phyloP scores from a whole-genome alignment of 2,113 vertebrate species.

The Pseudorasbora parva region DNA sequence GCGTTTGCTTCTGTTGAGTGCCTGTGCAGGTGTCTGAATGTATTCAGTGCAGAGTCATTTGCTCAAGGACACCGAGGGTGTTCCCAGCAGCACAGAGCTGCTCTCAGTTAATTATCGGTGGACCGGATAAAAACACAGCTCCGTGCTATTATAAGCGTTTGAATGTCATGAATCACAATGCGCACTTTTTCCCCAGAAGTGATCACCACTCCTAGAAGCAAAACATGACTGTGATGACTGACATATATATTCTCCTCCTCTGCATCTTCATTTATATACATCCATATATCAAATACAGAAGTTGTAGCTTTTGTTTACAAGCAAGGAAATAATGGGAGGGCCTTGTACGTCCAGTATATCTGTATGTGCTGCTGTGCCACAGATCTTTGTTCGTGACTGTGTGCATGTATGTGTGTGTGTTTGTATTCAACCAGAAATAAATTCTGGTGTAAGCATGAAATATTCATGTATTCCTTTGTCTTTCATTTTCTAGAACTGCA shows the following conservation, averaged over 20 bases:
- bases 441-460: background rate
- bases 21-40: conserved; percentile 30
- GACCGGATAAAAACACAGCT: conserved; percentile 13
- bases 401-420: background rate
- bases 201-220: background rate
- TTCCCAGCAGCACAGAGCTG: conserved; percentile 24
- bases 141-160: conserved; percentile 10
- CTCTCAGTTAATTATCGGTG: conserved; percentile 34
- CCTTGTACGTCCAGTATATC: background rate
- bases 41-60: conserved; percentile 6
- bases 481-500: background rate
- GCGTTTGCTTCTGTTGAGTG: background rate
- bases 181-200: conserved; percentile 8
- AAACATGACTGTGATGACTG: conserved; percentile 16
- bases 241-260: background rate
- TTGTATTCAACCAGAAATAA: background rate
- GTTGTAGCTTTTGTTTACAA: background rate
- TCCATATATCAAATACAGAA: background rate
- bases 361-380: background rate
- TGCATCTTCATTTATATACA: background rate
- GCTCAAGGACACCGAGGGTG: conserved; percentile 29
- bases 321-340: background rate
- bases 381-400: background rate
- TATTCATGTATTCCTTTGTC: background rate
- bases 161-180: conserved; percentile 33